Evolutionary conservation across 2,888 invertebrate species (phyloP).

Genomic region (Cephus runcator): DNA sequence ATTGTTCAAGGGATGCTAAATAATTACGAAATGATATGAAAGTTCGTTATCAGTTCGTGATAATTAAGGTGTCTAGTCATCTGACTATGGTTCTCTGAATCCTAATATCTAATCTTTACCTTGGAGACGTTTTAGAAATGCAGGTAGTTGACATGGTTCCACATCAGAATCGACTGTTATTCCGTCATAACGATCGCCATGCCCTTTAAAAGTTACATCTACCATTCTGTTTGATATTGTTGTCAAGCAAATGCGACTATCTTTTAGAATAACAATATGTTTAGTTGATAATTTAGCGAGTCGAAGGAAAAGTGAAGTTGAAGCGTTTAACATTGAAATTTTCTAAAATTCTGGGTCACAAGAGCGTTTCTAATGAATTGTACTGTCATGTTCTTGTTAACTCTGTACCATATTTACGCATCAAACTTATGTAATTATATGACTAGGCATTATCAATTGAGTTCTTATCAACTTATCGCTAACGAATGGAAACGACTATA

Average conservation of each 20-base stretch:
- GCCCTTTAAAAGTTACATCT: conserved; percentile 65
- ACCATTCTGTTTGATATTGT: background rate
- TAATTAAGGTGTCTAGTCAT: background rate
- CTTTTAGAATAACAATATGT: background rate
- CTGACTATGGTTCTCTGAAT: background rate
- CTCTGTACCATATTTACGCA: background rate
- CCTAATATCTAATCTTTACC: conserved; percentile 63
- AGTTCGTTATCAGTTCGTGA: conserved; percentile 9
- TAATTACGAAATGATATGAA: conserved; percentile 25
- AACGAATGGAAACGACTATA: background rate
- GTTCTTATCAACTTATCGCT: background rate
- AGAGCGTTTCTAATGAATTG: background rate
- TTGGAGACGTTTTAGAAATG: conserved; percentile 70
- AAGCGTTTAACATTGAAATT: background rate
- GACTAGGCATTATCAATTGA: background rate
- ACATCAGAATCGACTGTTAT: conserved; percentile 75
- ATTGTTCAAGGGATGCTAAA: conserved; percentile 77
- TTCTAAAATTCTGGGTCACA: background rate
- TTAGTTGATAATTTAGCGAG: background rate
- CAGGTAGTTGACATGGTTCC: conserved; percentile 68
- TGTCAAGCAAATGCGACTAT: background rate
- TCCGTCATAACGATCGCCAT: conserved; percentile 76
- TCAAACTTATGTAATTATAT: background rate
- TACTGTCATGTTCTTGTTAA: background rate
- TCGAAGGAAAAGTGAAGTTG: background rate